Evolutionary conservation across 1,140 invertebrate species (phyloP).

Genomic region (Chelonus insularis): DNA sequence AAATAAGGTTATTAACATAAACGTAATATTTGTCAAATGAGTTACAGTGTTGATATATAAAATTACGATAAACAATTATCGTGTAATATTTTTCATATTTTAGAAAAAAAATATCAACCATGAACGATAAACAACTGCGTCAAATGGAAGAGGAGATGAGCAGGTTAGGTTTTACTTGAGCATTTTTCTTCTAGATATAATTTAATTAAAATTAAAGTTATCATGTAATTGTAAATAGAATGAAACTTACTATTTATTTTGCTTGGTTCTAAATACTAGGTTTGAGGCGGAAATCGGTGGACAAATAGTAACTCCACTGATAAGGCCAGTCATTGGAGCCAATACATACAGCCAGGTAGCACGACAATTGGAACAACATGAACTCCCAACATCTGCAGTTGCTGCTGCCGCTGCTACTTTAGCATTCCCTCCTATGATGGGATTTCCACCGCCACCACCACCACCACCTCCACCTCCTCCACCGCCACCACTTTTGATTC

Average conservation of each 20-base stretch:
- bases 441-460: conserved; percentile 60
- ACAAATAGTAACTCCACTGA: conserved; percentile 60
- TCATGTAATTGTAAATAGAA: conserved; percentile 15
- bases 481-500: conserved; percentile 62
- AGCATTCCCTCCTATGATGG: conserved; percentile 47
- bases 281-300: conserved; percentile 87
- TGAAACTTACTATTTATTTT: too few relatives aligned
- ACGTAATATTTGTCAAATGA: too few relatives aligned
- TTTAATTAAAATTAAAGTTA: not conserved
- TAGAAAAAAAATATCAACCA: too few relatives aligned
- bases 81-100: too few relatives aligned
- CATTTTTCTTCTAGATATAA: conserved; percentile 3
- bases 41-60: too few relatives aligned
- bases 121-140: conserved; percentile 63
- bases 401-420: conserved; percentile 47
- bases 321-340: conserved; percentile 67
- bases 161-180: conserved; percentile 66
- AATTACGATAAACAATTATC: too few relatives aligned
- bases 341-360: conserved; percentile 71
- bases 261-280: too few relatives aligned
- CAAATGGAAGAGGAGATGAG: conserved; percentile 85
- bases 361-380: conserved; percentile 65
- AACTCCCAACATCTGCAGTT: conserved; percentile 50
- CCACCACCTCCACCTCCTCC: conserved; percentile 65
- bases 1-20: too few relatives aligned